Evolutionary conservation across 1,140 invertebrate species (phyloP).

Genomic region (Euura saliciscinereae): DNA sequence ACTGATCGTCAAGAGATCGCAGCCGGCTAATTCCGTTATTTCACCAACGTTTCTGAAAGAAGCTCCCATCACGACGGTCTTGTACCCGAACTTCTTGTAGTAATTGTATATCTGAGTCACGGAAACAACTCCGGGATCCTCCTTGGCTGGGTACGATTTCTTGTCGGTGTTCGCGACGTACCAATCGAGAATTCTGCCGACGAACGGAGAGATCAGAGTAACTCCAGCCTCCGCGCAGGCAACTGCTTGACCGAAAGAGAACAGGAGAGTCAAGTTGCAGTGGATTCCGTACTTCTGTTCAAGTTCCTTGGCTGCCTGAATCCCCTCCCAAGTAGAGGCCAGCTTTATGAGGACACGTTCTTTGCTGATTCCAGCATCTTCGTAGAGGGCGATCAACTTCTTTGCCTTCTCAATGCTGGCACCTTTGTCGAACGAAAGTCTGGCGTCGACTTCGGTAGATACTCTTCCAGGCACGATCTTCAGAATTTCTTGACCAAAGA

Average conservation of each 20-base stretch:
- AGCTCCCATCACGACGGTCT: conserved; percentile 99
- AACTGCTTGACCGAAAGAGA: conserved; percentile 94
- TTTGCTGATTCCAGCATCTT: conserved; percentile 86
- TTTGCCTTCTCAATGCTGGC: conserved; percentile 89
- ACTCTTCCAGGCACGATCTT: conserved; percentile 98
- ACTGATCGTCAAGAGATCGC: conserved; percentile 97
- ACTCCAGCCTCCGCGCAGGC: conserved; percentile 98
- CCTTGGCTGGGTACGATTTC: conserved; percentile 80
- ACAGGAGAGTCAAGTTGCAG: conserved; percentile 97
- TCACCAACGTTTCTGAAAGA: conserved; percentile 96
- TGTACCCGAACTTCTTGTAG: conserved; percentile 97
- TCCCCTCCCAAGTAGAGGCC: conserved; percentile 99
- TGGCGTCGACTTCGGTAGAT: conserved; percentile 98
- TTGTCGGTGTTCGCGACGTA: conserved; percentile 87
- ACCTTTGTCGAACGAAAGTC: conserved; percentile 94
- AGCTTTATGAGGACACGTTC: conserved; percentile 97
- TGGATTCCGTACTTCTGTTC: conserved; percentile 94
- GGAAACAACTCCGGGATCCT: conserved; percentile 95
- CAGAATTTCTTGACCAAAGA: conserved; percentile 97
- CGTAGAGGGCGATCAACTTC: conserved; percentile 89
- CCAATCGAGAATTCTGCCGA: conserved; percentile 95
- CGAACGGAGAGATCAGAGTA: conserved; percentile 95
- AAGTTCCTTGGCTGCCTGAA: conserved; percentile 92
- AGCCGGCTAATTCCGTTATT: conserved; percentile 94
- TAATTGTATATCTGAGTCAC: conserved; percentile 98